Percentiles rank a stretch among this genome's conserved stretches.
phyloP scores from a whole-genome alignment of 2,797 vertebrate genomes.

The Myiothlypis coronata region DNA sequence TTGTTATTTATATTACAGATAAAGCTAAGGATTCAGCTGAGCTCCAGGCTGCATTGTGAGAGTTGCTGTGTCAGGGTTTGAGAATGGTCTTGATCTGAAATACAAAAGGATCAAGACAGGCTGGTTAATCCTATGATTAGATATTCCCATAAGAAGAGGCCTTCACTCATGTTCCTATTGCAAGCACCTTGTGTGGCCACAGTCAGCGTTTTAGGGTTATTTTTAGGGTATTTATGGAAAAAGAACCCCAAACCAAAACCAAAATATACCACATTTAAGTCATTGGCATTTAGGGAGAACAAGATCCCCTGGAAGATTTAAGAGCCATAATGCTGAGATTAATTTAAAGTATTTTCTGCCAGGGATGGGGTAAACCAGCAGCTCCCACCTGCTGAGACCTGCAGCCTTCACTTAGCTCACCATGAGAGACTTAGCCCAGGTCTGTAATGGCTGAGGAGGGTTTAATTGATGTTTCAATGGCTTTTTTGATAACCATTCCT shows the following conservation, averaged over 20 bases:
- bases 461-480: neutral
- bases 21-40: neutral
- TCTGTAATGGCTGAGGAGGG: neutral
- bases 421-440: neutral
- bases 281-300: neutral
- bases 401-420: neutral
- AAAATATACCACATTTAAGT: neutral
- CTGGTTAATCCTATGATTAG: neutral
- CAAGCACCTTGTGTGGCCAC: neutral
- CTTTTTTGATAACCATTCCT: neutral
- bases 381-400: neutral
- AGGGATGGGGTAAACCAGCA: neutral
- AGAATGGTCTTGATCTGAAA: conserved; percentile 12
- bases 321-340: neutral
- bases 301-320: neutral
- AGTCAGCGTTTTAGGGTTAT: neutral
- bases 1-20: conserved; percentile 34
- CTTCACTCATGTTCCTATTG: neutral
- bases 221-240: neutral
- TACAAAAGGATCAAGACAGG: neutral
- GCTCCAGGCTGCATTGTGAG: neutral
- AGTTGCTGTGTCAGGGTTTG: conserved; percentile 7
- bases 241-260: rapidly evolving
- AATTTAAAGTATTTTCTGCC: neutral
- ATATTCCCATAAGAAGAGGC: neutral